Evolutionary conservation across 1,140 invertebrate genomes (phyloP).

Genomic region (Leptinotarsa defecta): DNA sequence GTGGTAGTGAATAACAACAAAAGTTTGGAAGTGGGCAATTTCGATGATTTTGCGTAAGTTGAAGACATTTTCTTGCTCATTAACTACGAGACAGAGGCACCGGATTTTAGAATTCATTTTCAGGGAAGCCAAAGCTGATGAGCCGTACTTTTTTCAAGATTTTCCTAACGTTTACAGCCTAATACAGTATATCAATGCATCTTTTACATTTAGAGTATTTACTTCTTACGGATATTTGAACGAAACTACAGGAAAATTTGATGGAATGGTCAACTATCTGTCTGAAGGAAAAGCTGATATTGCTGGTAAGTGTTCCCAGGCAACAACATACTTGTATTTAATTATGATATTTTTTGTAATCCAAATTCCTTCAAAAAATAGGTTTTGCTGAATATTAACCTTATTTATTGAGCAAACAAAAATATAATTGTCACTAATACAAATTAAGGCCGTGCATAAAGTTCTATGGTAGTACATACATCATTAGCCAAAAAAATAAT

Average conservation of each 20-base stretch:
- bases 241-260: constrained; percentile 30
- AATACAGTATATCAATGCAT: constrained; percentile 35
- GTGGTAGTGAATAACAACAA: constrained; percentile 8
- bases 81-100: neutral
- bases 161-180: constrained; percentile 28
- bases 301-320: constrained; percentile 21
- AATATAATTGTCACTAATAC: too few relatives aligned
- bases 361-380: too few relatives aligned
- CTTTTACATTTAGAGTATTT: constrained; percentile 30
- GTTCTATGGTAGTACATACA: too few relatives aligned
- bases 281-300: constrained; percentile 33
- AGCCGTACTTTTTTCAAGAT: constrained; percentile 28
- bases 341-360: too few relatives aligned
- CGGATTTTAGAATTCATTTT: constrained; percentile 15
- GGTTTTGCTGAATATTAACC: too few relatives aligned
- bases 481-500: too few relatives aligned
- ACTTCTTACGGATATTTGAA: constrained; percentile 38
- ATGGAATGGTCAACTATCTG: constrained; percentile 35
- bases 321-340: neutral
- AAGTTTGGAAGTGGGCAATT: constrained; percentile 19
- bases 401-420: too few relatives aligned
- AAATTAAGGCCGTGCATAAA: too few relatives aligned
- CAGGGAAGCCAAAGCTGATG: constrained; percentile 9
- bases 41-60: constrained; percentile 31
- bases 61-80: neutral